phyloP scores from a whole-genome alignment of 2,113 vertebrate genomes.

The Pterophyllum scalare region DNA sequence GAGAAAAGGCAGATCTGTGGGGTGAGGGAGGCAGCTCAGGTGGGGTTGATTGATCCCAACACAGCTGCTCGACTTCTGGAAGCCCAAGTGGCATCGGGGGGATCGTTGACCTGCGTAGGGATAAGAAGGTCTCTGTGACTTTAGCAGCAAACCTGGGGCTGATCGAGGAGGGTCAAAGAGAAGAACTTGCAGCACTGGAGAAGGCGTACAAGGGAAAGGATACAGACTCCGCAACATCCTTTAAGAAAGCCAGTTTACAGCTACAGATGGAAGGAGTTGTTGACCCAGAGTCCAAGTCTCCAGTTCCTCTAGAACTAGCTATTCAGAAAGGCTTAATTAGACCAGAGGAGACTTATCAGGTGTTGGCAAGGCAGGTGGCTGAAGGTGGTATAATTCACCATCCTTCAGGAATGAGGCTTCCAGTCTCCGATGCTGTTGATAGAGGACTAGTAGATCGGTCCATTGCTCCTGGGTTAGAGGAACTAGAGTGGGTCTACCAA shows the following conservation, averaged over 20 bases:
- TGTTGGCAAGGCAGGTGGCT: constrained; percentile 87
- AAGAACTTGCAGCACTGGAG: constrained; percentile 86
- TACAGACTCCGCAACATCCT: constrained; percentile 71
- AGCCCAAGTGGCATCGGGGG: constrained; percentile 93
- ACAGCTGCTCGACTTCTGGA: constrained; percentile 88
- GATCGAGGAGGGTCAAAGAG: constrained; percentile 80
- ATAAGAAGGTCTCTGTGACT: constrained; percentile 91
- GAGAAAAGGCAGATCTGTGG: constrained; percentile 80
- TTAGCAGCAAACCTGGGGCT: constrained; percentile 91
- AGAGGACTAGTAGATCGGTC: constrained; percentile 83
- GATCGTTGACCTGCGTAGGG: constrained; percentile 88
- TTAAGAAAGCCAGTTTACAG: constrained; percentile 86
- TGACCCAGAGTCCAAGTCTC: constrained; percentile 84
- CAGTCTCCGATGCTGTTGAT: constrained; percentile 82
- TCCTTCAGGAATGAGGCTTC: constrained; percentile 87
- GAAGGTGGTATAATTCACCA: constrained; percentile 93
- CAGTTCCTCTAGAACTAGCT: constrained; percentile 82
- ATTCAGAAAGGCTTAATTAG: constrained; percentile 83
- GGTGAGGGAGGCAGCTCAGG: constrained; percentile 84
- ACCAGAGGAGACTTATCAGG: constrained; percentile 78
- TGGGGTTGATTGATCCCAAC: constrained; percentile 88
- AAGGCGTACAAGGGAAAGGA: constrained; percentile 89
- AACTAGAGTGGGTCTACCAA: constrained; percentile 82
- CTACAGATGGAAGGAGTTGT: constrained; percentile 89
- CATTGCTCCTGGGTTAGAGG: constrained; percentile 79